Base-by-base conservation (phyloP, 1,140 invertebrate genomes). In the Pseudomyrmex cubaensis region DNA sequence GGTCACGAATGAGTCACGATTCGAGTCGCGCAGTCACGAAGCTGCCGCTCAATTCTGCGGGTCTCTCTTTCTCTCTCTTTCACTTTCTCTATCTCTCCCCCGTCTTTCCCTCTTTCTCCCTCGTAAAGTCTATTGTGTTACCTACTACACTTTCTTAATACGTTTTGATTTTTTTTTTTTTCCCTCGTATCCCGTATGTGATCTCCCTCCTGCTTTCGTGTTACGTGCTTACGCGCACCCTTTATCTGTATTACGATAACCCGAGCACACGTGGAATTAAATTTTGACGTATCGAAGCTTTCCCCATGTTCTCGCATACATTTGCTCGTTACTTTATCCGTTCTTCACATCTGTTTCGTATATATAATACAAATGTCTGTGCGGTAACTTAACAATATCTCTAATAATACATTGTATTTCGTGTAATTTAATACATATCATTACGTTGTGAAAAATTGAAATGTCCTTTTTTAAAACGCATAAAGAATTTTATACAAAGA, bases 1-100 rank as follows among this genome's bases (percentile, higher is more conserved):
- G 74, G 86, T 85, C 82, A 87, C 86, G 85, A 88, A 88, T 85
- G 85, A 87, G 85, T 88, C 86, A 88, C 85, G 85, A 87, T 87
- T 56, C 48, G 59, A 85, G 76, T 76, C 64, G 73, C 64, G 70
- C 75, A 72, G 86, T 88, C 86, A 88, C 86, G 86, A 88, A 88
- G 84, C 35, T 66, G 62, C 22, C 82, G 86, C 44, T 56, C 64
- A 20, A 85, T 44, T 78, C 64, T 70, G 15, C n/a, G 17, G 35
- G 17, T 52, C 57, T 73, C 67, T 50, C n/a, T 44, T 7, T 64
- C 22, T 22, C 46, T 48, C 10, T 67, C 59, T 76, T 10, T 73
- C 35, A 61, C 48, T 69, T 35, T n/a, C 54, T 69, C 17, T 56
- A 8, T 59, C 5, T 50, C 7, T 10, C 12, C n/a, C 20, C 44